Conservation (phyloP, 2,113 vertebrate species). For the Heliornis fulica region DNA sequence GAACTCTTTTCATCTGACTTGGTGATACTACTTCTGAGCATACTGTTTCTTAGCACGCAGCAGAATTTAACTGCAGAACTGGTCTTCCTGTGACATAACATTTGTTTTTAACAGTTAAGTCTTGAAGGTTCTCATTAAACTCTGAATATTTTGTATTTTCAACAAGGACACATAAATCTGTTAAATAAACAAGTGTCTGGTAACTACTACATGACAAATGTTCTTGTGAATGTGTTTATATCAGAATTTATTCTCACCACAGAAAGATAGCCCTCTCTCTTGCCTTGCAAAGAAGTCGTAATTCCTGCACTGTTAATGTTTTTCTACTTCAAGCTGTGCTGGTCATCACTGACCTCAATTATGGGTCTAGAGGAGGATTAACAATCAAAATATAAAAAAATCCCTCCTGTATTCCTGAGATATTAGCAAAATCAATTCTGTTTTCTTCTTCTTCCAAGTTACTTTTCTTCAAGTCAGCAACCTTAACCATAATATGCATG, state of each 20-base stretch:
- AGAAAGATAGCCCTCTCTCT: background rate
- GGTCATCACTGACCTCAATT: background rate
- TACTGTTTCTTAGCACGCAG: background rate
- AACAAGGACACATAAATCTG: background rate
- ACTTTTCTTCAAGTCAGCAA: background rate
- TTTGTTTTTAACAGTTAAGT: background rate
- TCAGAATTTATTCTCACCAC: background rate
- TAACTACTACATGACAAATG: background rate
- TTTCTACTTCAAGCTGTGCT: background rate
- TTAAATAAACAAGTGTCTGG: background rate
- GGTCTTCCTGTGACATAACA: background rate
- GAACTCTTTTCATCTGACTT: background rate
- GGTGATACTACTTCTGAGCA: background rate
- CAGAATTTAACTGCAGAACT: background rate
- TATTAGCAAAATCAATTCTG: background rate
- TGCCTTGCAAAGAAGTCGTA: constrained; percentile 12
- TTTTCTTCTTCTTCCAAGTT: background rate
- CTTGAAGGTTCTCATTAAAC: background rate
- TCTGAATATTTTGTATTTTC: background rate
- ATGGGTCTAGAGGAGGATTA: background rate
- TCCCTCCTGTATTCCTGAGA: background rate
- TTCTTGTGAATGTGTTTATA: background rate
- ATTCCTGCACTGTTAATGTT: background rate
- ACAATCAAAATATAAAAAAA: background rate
- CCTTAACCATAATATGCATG: background rate